phyloP scores from a whole-genome alignment of 2,888 invertebrate species.

The Leucania comma region DNA sequence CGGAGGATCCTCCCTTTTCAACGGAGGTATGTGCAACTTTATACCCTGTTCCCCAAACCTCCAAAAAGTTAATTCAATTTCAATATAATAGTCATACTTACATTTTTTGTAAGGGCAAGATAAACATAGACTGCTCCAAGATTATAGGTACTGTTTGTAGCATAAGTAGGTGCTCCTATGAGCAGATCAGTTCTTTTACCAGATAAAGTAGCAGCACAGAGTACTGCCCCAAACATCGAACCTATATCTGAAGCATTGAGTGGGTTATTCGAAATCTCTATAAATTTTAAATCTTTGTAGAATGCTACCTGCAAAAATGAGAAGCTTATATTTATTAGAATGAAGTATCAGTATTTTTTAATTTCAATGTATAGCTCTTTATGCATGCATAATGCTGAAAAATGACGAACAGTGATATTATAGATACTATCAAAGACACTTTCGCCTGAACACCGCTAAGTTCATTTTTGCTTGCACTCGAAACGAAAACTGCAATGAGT shows the following conservation, averaged over 20 bases:
- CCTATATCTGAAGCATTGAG: conserved; percentile 72
- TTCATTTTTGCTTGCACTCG: too few species aligned
- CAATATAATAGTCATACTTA: conserved; percentile 31
- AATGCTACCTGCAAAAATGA: conserved; percentile 1
- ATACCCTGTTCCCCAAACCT: too few species aligned
- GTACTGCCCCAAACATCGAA: conserved; percentile 91
- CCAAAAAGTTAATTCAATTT: not conserved
- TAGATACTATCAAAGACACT: too few species aligned
- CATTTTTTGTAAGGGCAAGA: conserved; percentile 24
- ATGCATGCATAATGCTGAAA: too few species aligned
- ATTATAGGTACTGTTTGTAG: conserved; percentile 75
- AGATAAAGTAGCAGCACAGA: conserved; percentile 85
- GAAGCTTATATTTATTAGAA: not conserved
- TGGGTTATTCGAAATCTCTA: not conserved
- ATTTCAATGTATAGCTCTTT: too few species aligned
- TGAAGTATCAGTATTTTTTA: too few species aligned
- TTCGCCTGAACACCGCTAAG: too few species aligned
- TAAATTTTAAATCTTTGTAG: conserved; percentile 5
- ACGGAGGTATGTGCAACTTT: too few species aligned
- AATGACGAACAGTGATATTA: too few species aligned
- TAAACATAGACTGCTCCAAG: conserved; percentile 91
- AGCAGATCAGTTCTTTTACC: conserved; percentile 85
- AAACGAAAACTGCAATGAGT: too few species aligned
- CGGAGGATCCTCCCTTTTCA: too few species aligned
- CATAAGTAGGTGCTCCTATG: conserved; percentile 91